phyloP scores from a whole-genome alignment of 1,140 invertebrate species.

The Atta cephalotes region DNA sequence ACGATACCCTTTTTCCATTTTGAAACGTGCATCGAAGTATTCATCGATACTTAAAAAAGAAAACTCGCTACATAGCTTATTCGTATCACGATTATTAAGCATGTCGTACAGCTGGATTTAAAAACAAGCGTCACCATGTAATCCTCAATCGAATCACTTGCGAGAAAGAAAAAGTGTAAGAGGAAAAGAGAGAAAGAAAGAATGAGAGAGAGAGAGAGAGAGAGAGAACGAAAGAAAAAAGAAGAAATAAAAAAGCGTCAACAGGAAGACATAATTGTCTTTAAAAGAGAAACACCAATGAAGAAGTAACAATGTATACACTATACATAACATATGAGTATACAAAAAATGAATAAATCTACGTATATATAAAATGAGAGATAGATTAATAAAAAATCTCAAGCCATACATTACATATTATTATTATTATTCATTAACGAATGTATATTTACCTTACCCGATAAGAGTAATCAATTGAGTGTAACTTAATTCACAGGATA shows the following conservation, averaged over 20 bases:
- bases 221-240: background rate
- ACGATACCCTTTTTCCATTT: background rate
- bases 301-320: conserved; percentile 78
- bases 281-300: conserved; percentile 71
- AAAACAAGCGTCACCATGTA: conserved; percentile 35
- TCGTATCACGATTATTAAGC: conserved; percentile 33
- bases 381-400: conserved; percentile 81
- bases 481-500: background rate
- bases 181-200: conserved; percentile 7
- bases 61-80: conserved; percentile 35
- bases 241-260: background rate
- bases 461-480: background rate
- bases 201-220: conserved; percentile 7
- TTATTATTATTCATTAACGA: conserved; percentile 21
- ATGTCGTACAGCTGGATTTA: conserved; percentile 6
- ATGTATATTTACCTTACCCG: background rate
- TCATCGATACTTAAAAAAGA: conserved; percentile 39
- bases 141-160: conserved; percentile 36
- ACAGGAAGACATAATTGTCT: conserved; percentile 34
- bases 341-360: conserved; percentile 77
- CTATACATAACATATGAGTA: conserved; percentile 76
- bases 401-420: conserved; percentile 27
- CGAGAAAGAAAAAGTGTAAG: conserved; percentile 6
- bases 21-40: conserved; percentile 23
- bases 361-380: conserved; percentile 76